phyloP scores from a whole-genome alignment of 2,113 vertebrate genomes.

The Lipotes vexillifer region DNA sequence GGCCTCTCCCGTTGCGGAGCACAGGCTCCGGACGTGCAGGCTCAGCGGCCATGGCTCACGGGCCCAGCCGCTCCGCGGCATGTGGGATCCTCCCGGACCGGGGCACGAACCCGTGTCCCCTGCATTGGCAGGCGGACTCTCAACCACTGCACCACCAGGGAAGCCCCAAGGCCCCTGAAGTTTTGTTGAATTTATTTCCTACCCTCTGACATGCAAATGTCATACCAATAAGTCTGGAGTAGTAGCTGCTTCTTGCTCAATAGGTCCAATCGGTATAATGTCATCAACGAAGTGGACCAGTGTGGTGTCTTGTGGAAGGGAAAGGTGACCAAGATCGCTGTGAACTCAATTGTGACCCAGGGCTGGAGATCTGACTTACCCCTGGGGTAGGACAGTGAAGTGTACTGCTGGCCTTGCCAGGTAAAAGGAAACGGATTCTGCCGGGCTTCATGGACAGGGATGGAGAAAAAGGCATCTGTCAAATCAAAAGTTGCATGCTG shows the following conservation, averaged over 20 bases:
- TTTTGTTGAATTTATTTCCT: neutral
- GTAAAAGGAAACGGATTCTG: neutral
- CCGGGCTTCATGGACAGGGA: neutral
- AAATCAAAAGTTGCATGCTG: accelerated
- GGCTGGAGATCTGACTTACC: neutral
- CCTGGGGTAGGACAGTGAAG: neutral
- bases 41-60: no score
- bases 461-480: neutral
- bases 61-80: no score
- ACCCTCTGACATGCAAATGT: neutral
- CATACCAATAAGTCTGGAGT: neutral
- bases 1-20: no score
- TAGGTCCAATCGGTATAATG: neutral
- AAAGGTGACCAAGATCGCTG: neutral
- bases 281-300: accelerated
- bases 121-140: no score
- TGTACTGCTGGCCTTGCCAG: neutral
- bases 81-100: no score
- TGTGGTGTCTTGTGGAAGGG: accelerated
- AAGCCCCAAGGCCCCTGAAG: neutral
- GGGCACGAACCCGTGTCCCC: no score
- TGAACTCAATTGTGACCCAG: accelerated
- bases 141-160: no score
- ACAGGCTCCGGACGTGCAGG: no score
- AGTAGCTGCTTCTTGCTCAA: neutral